A percentile compares a stretch with the other conserved stretches of the same genome.
Conservation (phyloP, 1,140 invertebrate species). For the Heliconius hewitsoni region DNA sequence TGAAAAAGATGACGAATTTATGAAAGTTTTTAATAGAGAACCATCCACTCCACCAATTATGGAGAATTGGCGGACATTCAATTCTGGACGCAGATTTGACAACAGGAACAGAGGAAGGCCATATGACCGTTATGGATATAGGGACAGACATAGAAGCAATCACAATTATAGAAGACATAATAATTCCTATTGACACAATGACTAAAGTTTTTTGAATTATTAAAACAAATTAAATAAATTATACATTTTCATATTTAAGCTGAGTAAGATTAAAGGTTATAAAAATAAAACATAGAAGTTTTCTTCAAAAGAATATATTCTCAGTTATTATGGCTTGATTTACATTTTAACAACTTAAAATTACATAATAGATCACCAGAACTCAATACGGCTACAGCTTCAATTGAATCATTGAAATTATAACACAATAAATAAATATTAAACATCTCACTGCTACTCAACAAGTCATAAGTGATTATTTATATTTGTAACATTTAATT, state of each 20-base stretch:
- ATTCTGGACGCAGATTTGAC: slow-evolving; percentile 51
- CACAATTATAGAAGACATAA: slow-evolving; percentile 46
- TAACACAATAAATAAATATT: slow-evolving; percentile 77
- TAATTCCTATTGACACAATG: slow-evolving; percentile 31
- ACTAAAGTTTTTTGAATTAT: slow-evolving; percentile 25
- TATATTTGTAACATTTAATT: slow-evolving; percentile 76
- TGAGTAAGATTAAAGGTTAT: slow-evolving; percentile 18
- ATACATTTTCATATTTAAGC: neutral
- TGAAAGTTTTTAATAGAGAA: slow-evolving; percentile 69
- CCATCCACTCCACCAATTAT: slow-evolving; percentile 68
- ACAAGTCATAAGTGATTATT: slow-evolving; percentile 74
- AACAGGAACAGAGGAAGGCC: slow-evolving; percentile 52
- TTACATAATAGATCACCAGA: slow-evolving; percentile 77
- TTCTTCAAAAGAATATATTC: slow-evolving; percentile 80
- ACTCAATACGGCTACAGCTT: slow-evolving; percentile 73
- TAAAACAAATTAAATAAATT: slow-evolving; percentile 12
- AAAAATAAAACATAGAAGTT: slow-evolving; percentile 56
- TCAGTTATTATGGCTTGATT: slow-evolving; percentile 81
- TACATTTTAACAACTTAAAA: slow-evolving; percentile 80
- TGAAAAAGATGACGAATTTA: slow-evolving; percentile 74
- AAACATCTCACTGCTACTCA: slow-evolving; percentile 76
- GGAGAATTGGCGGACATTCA: slow-evolving; percentile 58
- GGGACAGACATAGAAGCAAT: slow-evolving; percentile 43
- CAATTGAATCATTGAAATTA: slow-evolving; percentile 64
- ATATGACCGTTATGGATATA: slow-evolving; percentile 48